phyloP scores from a whole-genome alignment of 2,888 invertebrate species.

The Palloptera scutellata region DNA sequence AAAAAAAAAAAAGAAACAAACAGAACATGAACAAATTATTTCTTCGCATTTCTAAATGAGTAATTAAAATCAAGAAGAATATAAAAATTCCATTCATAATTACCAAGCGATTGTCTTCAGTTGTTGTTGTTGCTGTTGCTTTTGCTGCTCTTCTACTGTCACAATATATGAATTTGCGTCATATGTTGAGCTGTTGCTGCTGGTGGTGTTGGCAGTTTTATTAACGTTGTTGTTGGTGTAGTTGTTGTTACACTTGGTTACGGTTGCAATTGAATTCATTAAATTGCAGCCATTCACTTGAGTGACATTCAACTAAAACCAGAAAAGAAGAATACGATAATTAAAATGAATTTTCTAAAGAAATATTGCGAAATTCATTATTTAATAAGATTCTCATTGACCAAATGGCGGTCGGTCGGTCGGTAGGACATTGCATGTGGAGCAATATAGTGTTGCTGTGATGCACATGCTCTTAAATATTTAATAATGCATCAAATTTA shows the following conservation, averaged over 20 bases:
- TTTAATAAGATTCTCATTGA: no score
- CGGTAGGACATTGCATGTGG: no score
- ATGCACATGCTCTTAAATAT: no score
- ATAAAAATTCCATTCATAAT: neutral
- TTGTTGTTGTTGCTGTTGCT: constrained; percentile 7
- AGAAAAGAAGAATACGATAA: constrained; percentile 14
- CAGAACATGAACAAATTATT: no score
- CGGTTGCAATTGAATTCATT: constrained; percentile 13
- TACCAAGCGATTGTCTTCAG: constrained; percentile 20
- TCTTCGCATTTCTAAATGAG: no score
- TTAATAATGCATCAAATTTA: no score
- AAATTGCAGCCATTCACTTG: constrained; percentile 32
- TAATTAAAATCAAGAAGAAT: no score
- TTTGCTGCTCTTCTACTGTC: neutral
- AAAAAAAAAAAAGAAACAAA: no score
- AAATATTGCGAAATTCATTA: no score
- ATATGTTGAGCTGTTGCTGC: neutral
- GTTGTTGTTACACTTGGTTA: neutral
- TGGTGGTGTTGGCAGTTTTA: no score
- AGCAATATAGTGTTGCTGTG: no score
- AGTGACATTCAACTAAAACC: constrained; percentile 27
- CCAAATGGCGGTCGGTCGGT: no score
- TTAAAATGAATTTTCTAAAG: neutral
- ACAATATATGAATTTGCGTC: constrained; percentile 21
- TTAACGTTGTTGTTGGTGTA: constrained; percentile 6